phyloP scores from a whole-genome alignment of 2,113 vertebrate genomes.

The Hoplias malabaricus region DNA sequence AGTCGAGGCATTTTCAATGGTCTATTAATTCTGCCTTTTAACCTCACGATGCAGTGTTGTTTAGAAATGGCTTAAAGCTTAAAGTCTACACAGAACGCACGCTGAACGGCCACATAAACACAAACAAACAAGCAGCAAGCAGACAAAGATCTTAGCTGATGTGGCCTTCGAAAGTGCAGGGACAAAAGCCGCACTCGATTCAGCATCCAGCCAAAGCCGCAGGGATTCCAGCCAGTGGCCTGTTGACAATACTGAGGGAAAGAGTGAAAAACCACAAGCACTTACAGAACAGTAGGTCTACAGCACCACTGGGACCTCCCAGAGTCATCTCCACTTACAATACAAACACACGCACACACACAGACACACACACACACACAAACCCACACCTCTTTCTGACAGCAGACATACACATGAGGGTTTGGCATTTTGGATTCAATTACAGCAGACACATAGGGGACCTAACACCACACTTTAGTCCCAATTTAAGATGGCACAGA shows the following conservation, averaged over 20 bases:
- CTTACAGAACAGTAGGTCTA: constrained; percentile 35
- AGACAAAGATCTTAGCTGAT: constrained; percentile 5
- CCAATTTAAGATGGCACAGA: constrained; percentile 36
- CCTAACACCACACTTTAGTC: constrained; percentile 23
- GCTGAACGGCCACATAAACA: neutral
- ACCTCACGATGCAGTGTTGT: neutral
- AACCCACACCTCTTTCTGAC: constrained; percentile 16
- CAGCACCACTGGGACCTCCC: constrained; percentile 30
- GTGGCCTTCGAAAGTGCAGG: neutral
- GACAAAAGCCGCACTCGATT: neutral
- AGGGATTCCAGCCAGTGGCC: neutral
- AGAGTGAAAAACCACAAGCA: constrained; percentile 35
- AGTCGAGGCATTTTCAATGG: neutral
- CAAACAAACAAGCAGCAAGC: neutral
- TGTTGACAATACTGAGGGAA: constrained; percentile 4
- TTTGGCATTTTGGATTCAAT: constrained; percentile 31
- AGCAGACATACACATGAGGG: constrained; percentile 9
- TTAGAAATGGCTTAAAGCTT: neutral
- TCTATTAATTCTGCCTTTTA: constrained; percentile 9
- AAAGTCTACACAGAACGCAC: neutral
- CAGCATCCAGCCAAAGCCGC: neutral
- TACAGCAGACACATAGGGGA: constrained; percentile 22
- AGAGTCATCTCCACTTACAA: constrained; percentile 34
- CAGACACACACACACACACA: constrained; percentile 20
- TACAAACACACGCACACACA: neutral